A percentile compares a stretch with the other conserved stretches of the same genome.
Evolutionary conservation across 2,113 vertebrate genomes (phyloP).

Genomic region (Tichodroma muraria): DNA sequence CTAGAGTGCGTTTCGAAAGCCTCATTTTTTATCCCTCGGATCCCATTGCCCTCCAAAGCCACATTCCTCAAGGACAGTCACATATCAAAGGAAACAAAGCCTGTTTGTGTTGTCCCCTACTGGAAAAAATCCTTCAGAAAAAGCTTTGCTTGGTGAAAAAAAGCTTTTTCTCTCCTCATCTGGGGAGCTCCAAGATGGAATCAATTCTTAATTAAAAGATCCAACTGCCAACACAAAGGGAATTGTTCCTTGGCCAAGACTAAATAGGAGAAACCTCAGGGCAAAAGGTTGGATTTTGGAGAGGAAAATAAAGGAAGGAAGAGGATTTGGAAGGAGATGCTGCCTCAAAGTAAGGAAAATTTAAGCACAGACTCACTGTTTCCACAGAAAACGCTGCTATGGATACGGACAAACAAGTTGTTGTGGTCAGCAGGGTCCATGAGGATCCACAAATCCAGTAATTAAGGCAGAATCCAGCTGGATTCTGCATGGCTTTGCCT

Average conservation of each 20-base stretch:
- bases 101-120: slow-evolving; percentile 3
- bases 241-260: background rate
- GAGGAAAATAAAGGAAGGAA: background rate
- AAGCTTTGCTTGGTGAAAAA: background rate
- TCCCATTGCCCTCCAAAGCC: background rate
- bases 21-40: background rate
- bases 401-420: background rate
- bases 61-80: slow-evolving; percentile 17
- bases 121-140: background rate
- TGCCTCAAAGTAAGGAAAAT: background rate
- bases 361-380: background rate
- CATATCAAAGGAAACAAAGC: slow-evolving; percentile 24
- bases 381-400: background rate
- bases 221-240: background rate
- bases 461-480: background rate
- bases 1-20: background rate
- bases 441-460: background rate
- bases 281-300: background rate
- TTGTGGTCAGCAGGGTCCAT: background rate
- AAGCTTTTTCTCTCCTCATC: background rate
- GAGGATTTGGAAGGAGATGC: background rate
- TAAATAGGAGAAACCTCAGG: background rate
- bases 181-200: background rate
- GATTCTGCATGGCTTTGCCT: background rate
- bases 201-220: slow-evolving; percentile 16